These are phyloP conservation scores for Malthinus seriepunctatus DNA, from an alignment of 2,888 invertebrate species.

Conservation along the genomic window DNA sequence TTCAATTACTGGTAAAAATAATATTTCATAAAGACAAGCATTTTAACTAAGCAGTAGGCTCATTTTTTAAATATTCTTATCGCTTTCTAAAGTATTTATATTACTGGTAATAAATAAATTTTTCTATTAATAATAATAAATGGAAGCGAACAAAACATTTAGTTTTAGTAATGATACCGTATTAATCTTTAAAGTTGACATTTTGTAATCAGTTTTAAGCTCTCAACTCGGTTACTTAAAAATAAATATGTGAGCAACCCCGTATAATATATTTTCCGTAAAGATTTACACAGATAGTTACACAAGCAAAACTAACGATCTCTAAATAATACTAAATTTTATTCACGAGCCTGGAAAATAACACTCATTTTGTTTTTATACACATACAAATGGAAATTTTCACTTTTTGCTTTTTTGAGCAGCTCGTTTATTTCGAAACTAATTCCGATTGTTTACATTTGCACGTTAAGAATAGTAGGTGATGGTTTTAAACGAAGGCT, in stretches of 20 bases:
- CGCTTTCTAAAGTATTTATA: constrained; percentile 1
- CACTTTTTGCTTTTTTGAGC: not conserved
- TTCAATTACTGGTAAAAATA: too few species aligned
- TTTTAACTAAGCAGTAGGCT: not conserved
- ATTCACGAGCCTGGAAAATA: not conserved
- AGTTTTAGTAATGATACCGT: constrained; percentile 8
- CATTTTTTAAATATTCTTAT: constrained; percentile 6
- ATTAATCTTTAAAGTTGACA: constrained; percentile 25
- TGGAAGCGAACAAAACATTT: constrained; percentile 14
- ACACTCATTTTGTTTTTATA: not conserved
- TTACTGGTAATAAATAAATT: constrained; percentile 12
- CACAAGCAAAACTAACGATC: constrained; percentile 25
- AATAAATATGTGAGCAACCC: constrained; percentile 28
- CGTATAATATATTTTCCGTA: constrained; percentile 34
- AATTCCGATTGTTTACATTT: too few species aligned
- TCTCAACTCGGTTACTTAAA: constrained; percentile 24
- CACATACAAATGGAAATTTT: not conserved
- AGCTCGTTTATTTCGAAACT: too few species aligned
- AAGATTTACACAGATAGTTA: constrained; percentile 35
- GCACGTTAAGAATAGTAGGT: too few species aligned
- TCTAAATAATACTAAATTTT: constrained; percentile 21
- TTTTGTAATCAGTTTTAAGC: constrained; percentile 23
- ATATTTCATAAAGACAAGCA: too few species aligned
- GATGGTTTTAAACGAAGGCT: constrained; percentile 33
- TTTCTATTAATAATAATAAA: constrained; percentile 16